These are phyloP conservation scores for Limnephilus lunatus DNA, from an alignment of 2,888 invertebrate genomes.

Conservation along the genomic window DNA sequence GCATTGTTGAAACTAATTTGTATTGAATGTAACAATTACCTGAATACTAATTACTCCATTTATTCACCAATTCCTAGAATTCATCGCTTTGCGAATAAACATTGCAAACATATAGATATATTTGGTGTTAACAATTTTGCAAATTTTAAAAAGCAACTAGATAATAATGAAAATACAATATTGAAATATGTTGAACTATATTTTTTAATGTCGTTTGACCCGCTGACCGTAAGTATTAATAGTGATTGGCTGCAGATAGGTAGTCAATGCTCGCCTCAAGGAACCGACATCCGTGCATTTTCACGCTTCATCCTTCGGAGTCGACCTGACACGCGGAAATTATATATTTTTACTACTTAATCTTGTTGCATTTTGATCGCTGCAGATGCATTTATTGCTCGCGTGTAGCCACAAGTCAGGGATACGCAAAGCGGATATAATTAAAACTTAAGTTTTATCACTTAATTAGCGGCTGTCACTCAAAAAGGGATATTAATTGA, in stretches of 20 bases:
- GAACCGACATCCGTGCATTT: neutral
- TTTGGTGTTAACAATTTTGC: too few relatives aligned
- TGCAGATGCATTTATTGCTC: neutral
- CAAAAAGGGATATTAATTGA: neutral
- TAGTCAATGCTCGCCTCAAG: too few relatives aligned
- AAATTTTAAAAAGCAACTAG: too few relatives aligned
- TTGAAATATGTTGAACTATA: neutral
- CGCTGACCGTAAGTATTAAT: neutral
- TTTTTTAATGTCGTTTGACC: neutral
- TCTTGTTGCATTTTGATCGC: neutral
- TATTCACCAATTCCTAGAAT: too few relatives aligned
- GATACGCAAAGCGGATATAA: constrained; percentile 26
- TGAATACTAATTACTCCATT: too few relatives aligned
- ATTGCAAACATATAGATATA: too few relatives aligned
- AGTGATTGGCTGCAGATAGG: neutral
- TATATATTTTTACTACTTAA: neutral
- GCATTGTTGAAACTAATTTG: too few relatives aligned
- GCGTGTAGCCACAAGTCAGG: neutral
- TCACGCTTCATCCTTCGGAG: neutral
- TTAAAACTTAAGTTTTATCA: constrained; percentile 28
- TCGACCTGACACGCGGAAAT: neutral
- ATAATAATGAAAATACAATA: neutral
- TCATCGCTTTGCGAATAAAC: too few relatives aligned
- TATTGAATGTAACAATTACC: too few relatives aligned
- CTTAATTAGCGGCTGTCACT: neutral